Conservation (phyloP, 2,797 vertebrate genomes). For the Percopsis omiscomaycus region DNA sequence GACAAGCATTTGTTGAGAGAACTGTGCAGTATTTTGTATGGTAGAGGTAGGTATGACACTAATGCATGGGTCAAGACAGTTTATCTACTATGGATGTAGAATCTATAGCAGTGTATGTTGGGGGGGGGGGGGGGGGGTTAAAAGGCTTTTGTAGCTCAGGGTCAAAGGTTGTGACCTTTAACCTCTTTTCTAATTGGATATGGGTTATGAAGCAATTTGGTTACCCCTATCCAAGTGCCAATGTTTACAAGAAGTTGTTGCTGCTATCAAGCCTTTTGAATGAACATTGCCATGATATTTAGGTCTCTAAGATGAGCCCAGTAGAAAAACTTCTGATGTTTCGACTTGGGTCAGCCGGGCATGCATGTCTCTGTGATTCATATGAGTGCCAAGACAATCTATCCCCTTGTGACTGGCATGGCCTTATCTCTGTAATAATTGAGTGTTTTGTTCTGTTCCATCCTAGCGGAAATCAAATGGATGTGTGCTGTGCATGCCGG, state of each 20-base stretch:
- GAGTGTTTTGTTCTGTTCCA: constrained; percentile 38
- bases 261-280: constrained; percentile 2
- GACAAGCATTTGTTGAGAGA: constrained; percentile 38
- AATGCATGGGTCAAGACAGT: constrained; percentile 43
- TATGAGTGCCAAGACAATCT: constrained; percentile 29
- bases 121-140: too few species aligned
- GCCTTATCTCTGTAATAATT: constrained; percentile 41
- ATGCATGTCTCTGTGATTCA: constrained; percentile 43
- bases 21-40: constrained; percentile 38
- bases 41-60: constrained; percentile 29
- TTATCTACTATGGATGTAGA: constrained; percentile 44
- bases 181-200: constrained; percentile 19
- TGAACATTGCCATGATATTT: constrained; percentile 5
- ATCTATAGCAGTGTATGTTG: constrained; percentile 19
- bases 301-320: too few species aligned
- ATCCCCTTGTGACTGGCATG: constrained; percentile 29
- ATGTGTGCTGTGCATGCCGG: constrained; percentile 14
- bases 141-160: constrained; percentile 7
- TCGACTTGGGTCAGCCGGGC: constrained; percentile 38
- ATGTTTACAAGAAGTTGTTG: constrained; percentile 7
- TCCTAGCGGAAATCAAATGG: constrained; percentile 20
- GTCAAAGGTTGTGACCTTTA: constrained; percentile 31
- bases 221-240: constrained; percentile 1
- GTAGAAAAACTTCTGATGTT: constrained; percentile 16
- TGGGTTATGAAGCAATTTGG: constrained; percentile 4